Evolutionary conservation across 2,888 invertebrate species (phyloP).

Genomic region (Bugulina stolonifera): DNA sequence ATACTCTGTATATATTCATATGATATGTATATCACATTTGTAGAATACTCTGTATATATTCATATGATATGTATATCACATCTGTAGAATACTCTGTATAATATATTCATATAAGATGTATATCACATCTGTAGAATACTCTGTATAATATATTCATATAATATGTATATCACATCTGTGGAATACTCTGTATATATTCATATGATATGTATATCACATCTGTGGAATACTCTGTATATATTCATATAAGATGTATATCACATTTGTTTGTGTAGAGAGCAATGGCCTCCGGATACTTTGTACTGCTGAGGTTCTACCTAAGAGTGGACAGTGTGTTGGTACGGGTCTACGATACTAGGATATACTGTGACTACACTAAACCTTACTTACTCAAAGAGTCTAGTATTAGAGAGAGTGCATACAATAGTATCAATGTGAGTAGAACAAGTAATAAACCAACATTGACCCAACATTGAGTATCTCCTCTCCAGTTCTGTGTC

Average conservation of each 20-base stretch:
- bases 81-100: not conserved
- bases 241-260: not conserved
- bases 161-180: not conserved
- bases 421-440: constrained; percentile 55
- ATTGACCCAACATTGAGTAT: too few species aligned
- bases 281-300: constrained; percentile 89
- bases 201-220: not conserved
- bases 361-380: constrained; percentile 57
- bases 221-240: not conserved
- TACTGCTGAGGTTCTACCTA: constrained; percentile 81
- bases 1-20: not conserved
- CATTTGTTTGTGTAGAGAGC: constrained; percentile 68
- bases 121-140: not conserved
- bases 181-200: not conserved
- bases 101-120: not conserved
- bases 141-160: not conserved
- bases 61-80: not conserved
- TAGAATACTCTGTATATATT: not conserved
- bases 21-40: not conserved
- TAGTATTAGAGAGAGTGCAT: constrained; percentile 69
- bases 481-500: too few species aligned
- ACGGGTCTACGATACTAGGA: constrained; percentile 72
- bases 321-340: constrained; percentile 89
- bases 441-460: too few species aligned
- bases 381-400: constrained; percentile 76